These are phyloP conservation scores for Corydoras sp. DNA, from an alignment of 2,113 vertebrate genomes.

Conservation along the genomic window DNA sequence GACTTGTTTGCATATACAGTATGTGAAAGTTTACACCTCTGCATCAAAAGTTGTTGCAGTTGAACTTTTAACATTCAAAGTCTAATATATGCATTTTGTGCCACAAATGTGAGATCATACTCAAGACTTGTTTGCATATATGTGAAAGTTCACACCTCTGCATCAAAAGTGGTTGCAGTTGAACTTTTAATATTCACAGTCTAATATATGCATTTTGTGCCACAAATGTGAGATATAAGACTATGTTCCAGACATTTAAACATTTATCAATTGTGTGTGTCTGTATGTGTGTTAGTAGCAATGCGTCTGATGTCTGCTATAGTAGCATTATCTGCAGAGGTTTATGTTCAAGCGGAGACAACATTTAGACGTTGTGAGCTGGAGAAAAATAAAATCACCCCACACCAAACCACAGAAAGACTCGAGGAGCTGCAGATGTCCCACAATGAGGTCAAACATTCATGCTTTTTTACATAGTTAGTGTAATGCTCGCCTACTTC, in stretches of 20 bases:
- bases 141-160: background rate
- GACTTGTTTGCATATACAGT: background rate
- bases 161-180: background rate
- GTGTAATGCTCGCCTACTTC: too few species aligned
- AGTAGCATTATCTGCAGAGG: constrained; percentile 56
- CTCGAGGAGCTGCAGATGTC: constrained; percentile 59
- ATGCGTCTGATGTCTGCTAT: constrained; percentile 69
- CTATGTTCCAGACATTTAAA: background rate
- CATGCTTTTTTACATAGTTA: background rate
- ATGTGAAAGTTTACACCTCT: background rate
- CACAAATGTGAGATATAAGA: background rate
- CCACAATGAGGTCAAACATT: constrained; percentile 51
- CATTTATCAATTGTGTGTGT: constrained; percentile 6
- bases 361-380: constrained; percentile 50
- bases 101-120: background rate
- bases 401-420: constrained; percentile 49
- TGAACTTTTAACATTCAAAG: too few species aligned
- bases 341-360: constrained; percentile 58
- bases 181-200: too few species aligned
- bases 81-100: background rate
- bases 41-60: background rate
- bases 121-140: background rate
- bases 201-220: background rate
- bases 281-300: constrained; percentile 45
- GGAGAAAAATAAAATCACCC: constrained; percentile 54